Base-by-base conservation (phyloP, 2,113 vertebrate genomes). In the Cromileptes altivelis region DNA sequence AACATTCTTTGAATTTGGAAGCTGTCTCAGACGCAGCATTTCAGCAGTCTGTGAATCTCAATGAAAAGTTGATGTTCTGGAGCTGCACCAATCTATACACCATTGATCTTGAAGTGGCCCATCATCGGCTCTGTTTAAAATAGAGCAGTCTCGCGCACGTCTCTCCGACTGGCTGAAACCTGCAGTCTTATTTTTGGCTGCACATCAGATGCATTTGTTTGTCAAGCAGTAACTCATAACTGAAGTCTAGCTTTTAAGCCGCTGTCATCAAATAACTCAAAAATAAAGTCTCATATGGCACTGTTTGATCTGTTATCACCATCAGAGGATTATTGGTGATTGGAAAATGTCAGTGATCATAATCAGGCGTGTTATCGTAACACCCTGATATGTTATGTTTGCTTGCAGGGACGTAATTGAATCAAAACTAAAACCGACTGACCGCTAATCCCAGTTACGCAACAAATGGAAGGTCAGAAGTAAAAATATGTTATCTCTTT, bases 381-480 rank as follows among this genome's bases (percentile, higher is more conserved):
- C 27, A 27, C 27, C 27, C 27, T 4, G 4, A 30, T 4, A 30
- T 53, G 37, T 65, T 49, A n/a, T 40, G n/a, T 18, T 45, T 62
- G 17, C 64, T 68, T 52, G 13, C 42, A 55, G 14, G 2, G 18
- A 30, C 19, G 19, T 62, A 50, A 73, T 84, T 71, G 18, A 67
- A 74, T 77, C 19, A 72, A 62, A 52, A 71, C 57, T 4, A 27
- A 72, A 27, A 23, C 18, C 0, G 0, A 18, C 57, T 53, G 21
- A 13, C 40, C 10, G 15, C 25, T 58, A 45, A 53, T 69, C 62
- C 58, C 53, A 37, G 53, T 88, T 85, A 87, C 14, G 4, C 65
- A 93, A 86, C 69, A 40, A 23, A 40, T 55, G 55, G 33, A 87
- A 89, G 82, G 84, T 89, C 88, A 86, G 50, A 68, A 75, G 47